Conservation (phyloP, 2,888 invertebrate species). For the Nymphalis urticae region DNA sequence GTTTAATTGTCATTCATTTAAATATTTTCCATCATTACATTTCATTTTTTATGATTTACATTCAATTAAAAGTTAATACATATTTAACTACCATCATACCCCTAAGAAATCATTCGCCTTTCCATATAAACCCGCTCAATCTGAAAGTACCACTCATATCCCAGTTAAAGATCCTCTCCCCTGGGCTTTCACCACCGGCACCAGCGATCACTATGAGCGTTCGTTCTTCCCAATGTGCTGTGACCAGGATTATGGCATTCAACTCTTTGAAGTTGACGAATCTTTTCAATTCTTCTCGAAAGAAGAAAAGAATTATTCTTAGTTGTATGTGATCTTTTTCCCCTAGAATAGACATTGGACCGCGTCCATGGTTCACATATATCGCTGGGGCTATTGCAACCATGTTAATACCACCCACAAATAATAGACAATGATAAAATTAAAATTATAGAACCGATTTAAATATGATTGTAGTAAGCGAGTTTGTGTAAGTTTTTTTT, state of each 20-base stretch:
- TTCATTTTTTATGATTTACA: too few relatives aligned
- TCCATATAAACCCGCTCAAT: constrained; percentile 73
- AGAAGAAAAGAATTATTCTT: constrained; percentile 63
- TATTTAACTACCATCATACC: too few relatives aligned
- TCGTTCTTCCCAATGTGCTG: constrained; percentile 74
- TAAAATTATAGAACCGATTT: constrained; percentile 69
- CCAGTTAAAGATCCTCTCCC: constrained; percentile 71
- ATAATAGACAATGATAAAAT: constrained; percentile 71
- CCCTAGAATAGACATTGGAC: constrained; percentile 69
- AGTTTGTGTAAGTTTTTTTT: constrained; percentile 47
- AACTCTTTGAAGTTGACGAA: constrained; percentile 64
- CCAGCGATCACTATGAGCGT: constrained; percentile 66
- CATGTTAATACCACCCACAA: constrained; percentile 67
- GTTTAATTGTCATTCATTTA: too few relatives aligned
- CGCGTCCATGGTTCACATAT: constrained; percentile 76
- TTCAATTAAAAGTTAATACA: too few relatives aligned
- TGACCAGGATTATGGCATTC: constrained; percentile 71
- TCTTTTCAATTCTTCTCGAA: constrained; percentile 67
- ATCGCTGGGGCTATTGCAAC: constrained; percentile 66
- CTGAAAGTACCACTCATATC: constrained; percentile 66
- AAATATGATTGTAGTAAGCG: constrained; percentile 62
- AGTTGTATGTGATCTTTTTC: constrained; percentile 67
- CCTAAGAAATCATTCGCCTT: constrained; percentile 56
- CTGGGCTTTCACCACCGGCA: constrained; percentile 63
- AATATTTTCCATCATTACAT: too few relatives aligned